Evolutionary conservation across 2,113 vertebrate species (phyloP).

Genomic region (Lophotis ruficrista): DNA sequence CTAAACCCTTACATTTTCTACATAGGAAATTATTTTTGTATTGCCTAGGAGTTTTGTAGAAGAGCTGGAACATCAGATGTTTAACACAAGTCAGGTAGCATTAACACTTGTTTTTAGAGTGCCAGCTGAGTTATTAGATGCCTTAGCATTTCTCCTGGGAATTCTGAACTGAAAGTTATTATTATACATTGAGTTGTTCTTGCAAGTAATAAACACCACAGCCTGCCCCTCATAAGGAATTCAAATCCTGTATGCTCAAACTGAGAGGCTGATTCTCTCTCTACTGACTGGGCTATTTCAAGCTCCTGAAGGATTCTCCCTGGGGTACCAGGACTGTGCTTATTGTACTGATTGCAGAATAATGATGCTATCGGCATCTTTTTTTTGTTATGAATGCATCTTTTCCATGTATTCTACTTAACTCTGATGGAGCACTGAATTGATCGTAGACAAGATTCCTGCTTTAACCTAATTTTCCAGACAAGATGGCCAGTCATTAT

Average conservation of each 20-base stretch:
- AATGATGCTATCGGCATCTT: background rate
- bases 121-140: conserved; percentile 1
- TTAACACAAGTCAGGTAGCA: background rate
- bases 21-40: background rate
- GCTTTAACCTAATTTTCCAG: conserved; percentile 34
- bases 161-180: background rate
- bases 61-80: background rate
- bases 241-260: background rate
- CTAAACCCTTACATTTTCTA: background rate
- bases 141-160: background rate
- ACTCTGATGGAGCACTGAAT: background rate
- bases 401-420: background rate
- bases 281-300: background rate
- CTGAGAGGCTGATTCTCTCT: background rate
- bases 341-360: background rate
- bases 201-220: background rate
- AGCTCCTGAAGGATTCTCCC: conserved; percentile 1
- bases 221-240: background rate
- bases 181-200: background rate
- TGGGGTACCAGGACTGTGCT: background rate
- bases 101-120: background rate
- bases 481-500: background rate
- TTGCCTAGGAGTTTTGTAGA: background rate
- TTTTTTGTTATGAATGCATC: background rate
- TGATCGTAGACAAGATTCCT: background rate